Evolutionary conservation across 2,888 invertebrate species (phyloP).

Genomic region (Limnephilus marmoratus): DNA sequence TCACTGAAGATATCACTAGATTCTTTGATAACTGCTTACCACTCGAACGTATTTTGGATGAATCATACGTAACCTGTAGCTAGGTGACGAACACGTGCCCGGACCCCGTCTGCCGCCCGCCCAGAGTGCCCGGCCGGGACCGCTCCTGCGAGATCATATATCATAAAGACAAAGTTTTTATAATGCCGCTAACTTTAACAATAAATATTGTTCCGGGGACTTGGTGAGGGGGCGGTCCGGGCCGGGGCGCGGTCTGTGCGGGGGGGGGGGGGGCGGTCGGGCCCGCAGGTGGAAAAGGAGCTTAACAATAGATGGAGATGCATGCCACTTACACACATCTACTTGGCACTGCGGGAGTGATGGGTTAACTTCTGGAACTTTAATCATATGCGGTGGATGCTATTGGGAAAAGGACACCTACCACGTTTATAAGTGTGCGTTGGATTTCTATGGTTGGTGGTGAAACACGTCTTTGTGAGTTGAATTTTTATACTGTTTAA

Average conservation of each 20-base stretch:
- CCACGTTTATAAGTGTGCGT: neutral
- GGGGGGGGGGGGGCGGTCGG: constrained; percentile 32
- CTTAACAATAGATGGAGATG: constrained; percentile 32
- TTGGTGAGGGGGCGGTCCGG: constrained; percentile 46
- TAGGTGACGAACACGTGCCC: neutral
- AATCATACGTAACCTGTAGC: neutral
- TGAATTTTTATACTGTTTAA: neutral
- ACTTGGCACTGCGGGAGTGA: neutral
- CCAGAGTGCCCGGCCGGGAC: neutral
- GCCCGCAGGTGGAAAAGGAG: constrained; percentile 42
- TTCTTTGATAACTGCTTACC: too few species aligned
- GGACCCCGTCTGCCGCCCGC: constrained; percentile 33
- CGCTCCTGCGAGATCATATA: constrained; percentile 58
- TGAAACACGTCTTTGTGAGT: neutral
- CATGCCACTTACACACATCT: constrained; percentile 32
- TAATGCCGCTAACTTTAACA: constrained; percentile 62
- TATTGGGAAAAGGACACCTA: neutral
- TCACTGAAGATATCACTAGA: too few species aligned
- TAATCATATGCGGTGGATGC: neutral
- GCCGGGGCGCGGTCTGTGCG: constrained; percentile 36
- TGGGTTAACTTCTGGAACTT: neutral
- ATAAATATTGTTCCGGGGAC: constrained; percentile 61
- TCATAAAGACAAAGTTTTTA: constrained; percentile 64
- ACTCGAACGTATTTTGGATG: too few species aligned
- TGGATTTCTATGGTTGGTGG: neutral